Evolutionary conservation across 2,797 vertebrate species (phyloP), one percentile per base, ranked within the genome.

Genomic region (Aulostomus chinensis): DNA sequence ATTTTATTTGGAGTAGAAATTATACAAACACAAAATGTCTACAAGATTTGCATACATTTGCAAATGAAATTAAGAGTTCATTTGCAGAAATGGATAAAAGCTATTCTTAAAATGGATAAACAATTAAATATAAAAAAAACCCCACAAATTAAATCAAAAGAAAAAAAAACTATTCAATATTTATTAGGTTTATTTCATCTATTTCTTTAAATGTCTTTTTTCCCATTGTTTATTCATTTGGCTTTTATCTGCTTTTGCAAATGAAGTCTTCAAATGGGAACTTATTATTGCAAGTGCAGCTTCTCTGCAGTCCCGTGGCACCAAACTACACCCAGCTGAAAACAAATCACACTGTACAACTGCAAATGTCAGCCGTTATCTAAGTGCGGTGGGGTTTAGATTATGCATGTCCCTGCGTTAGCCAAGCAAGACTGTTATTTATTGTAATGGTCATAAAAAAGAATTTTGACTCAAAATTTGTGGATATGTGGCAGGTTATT

Each of bases 41-140:
- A 33, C 37, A 41, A 52, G 65, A 77, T 81, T 81, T 70, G 68
- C 77, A 75, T 75, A 58, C 41, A 30, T 29, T 30, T 43, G 40
- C 26, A 29, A 31, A 4, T 9, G 26, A 28, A 28, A 28, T 9
- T 10, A 10, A 9, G 7, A 6, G 6, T n/a, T 25, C 24, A 7
- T 25, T 25, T 25, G 26, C 26, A 4, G 4, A 11, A 9, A 28
- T 9, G 10, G 26, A 28, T 28, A 9, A 9, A 3, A 12, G 5
- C 11, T 5, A 9, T 5, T 31, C 12, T 13, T 12, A 4, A 4
- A 12, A 7, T 31, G 29, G 4, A 31, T 9, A 12, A 31, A 13
- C 11, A 31, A 31, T 25, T 2, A 2, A 25, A 7, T 25, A 7
- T 25, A 4, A 24, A 24, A 4, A 24, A 4, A n/a, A n/a, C n/a